A percentile compares a stretch with the other conserved stretches of the same genome.
Conservation (phyloP, 2,888 invertebrate genomes). For the Cheilosia scutellata region DNA sequence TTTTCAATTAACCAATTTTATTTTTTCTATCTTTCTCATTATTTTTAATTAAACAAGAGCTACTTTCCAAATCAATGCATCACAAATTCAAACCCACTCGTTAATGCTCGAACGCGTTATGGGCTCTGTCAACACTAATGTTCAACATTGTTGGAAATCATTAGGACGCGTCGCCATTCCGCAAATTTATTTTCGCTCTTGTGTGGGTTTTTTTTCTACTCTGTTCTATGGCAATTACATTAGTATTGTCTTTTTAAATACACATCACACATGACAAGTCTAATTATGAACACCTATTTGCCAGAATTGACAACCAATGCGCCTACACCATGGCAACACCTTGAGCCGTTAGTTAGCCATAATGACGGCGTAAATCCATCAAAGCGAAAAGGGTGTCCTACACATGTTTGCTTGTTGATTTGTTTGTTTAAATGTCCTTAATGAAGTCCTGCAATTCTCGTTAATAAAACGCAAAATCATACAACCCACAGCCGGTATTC, state of each 20-base stretch:
- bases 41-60: too few relatives aligned
- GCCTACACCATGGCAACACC: too few relatives aligned
- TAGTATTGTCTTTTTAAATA: not conserved
- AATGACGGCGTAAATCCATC: not conserved
- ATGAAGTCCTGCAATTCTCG: not conserved
- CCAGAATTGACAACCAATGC: not conserved
- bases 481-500: conserved; percentile 11
- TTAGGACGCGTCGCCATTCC: not conserved
- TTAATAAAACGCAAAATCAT: not conserved
- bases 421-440: not conserved
- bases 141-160: not conserved
- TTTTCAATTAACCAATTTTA: too few relatives aligned
- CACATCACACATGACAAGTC: not conserved
- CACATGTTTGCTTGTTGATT: not conserved
- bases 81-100: too few relatives aligned
- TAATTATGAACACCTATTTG: not conserved
- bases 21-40: too few relatives aligned
- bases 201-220: not conserved
- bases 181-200: not conserved
- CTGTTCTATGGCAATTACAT: not conserved
- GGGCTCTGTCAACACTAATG: not conserved
- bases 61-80: too few relatives aligned
- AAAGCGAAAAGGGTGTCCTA: not conserved
- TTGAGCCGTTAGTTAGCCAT: not conserved
- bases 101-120: too few relatives aligned